phyloP scores from a whole-genome alignment of 2,888 invertebrate genomes.

The Asteroscopus sphinx region DNA sequence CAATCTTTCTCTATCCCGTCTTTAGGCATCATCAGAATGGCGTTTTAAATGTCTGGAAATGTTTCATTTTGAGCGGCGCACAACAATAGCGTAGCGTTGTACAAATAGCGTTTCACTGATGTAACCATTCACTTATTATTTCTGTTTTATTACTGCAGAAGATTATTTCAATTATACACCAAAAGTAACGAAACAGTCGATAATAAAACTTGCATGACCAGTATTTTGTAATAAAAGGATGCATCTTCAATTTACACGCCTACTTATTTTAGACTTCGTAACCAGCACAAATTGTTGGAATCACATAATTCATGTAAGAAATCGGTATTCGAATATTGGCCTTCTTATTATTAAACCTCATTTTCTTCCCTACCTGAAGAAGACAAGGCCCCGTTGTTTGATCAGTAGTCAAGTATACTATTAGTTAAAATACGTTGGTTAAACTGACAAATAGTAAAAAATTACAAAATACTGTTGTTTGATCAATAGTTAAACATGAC shows the following conservation, averaged over 20 bases:
- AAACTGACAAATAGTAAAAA: no score
- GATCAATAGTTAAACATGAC: no score
- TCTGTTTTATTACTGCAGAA: conserved; percentile 16
- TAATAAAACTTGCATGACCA: conserved; percentile 11
- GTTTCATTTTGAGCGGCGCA: conserved; percentile 17
- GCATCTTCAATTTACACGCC: not conserved
- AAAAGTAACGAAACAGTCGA: conserved; percentile 10
- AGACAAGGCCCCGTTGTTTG: no score
- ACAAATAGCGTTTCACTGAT: conserved; percentile 7
- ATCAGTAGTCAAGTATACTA: no score
- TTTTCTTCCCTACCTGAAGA: no score
- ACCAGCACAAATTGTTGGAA: no score
- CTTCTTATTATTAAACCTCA: no score
- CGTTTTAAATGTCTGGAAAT: conserved; percentile 3
- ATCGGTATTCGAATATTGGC: no score
- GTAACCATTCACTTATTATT: conserved; percentile 33
- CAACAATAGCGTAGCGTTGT: conserved; percentile 9
- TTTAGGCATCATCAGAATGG: conserved; percentile 5
- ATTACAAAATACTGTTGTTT: no score
- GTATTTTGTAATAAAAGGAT: conserved; percentile 26
- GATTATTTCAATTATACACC: conserved; percentile 18
- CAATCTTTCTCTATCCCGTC: not conserved
- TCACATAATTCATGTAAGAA: no score
- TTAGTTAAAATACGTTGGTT: no score
- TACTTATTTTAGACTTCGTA: no score